Evolutionary conservation across 2,888 invertebrate species (phyloP).

Genomic region (Zaprionus obscuricornis): DNA sequence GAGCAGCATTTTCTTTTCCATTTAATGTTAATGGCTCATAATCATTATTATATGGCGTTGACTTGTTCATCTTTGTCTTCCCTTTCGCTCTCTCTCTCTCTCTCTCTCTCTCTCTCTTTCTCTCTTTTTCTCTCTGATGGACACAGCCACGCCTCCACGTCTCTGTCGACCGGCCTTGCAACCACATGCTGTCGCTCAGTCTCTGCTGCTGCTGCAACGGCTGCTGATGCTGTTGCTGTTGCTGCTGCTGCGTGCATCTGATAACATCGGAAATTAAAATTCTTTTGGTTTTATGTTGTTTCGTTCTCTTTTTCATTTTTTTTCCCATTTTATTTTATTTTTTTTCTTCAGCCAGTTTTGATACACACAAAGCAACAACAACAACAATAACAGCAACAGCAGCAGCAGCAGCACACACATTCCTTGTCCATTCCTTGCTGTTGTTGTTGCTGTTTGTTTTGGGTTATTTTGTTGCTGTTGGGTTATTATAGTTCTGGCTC

Average conservation of each 20-base stretch:
- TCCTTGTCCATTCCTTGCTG: constrained; percentile 25
- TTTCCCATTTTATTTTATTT: constrained; percentile 26
- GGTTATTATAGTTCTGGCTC: constrained; percentile 56
- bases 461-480: constrained; percentile 63
- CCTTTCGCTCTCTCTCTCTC: constrained; percentile 20
- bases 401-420: too few relatives aligned
- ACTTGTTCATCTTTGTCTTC: constrained; percentile 66
- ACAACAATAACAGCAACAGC: too few relatives aligned
- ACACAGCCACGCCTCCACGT: constrained; percentile 37
- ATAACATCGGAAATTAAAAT: constrained; percentile 82
- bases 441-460: constrained; percentile 46
- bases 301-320: constrained; percentile 43
- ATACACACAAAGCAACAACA: constrained; percentile 47
- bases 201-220: constrained; percentile 21
- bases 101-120: background rate
- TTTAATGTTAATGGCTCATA: constrained; percentile 80
- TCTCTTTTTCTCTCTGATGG: constrained; percentile 15
- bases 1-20: constrained; percentile 79
- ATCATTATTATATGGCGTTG: constrained; percentile 80
- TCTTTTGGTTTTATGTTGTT: constrained; percentile 79
- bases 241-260: constrained; percentile 75
- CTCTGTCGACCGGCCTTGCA: constrained; percentile 65
- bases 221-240: constrained; percentile 26
- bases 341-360: constrained; percentile 47
- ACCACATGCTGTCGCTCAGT: constrained; percentile 29